Evolutionary conservation across 2,888 invertebrate species (phyloP), one percentile per base, ranked within the genome.

Genomic region (Drosophila phalerata): DNA sequence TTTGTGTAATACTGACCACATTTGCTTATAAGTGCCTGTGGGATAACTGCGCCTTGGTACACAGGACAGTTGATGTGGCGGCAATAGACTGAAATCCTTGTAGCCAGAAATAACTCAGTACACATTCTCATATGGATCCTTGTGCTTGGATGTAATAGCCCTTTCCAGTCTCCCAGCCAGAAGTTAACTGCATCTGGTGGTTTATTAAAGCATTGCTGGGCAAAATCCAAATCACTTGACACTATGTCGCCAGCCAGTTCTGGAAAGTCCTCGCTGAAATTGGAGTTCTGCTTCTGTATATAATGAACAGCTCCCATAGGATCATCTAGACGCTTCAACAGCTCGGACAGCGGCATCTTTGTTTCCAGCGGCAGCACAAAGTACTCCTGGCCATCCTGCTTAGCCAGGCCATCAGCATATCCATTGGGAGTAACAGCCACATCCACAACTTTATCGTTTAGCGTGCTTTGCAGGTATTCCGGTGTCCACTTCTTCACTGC

Each of bases 111-210:
- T 94, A 0, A 97, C 97, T 88, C 96, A 96, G 90, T 97, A 97
- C 40, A 97, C 94, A 91, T 97, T 97, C 91, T 97, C 97, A 90
- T 97, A 97, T 1, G 96, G 97, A 91, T 97, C 97, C 92, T 97
- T 97, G 91, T 97, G 97, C 96, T 97, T 96, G 57, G 97, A 97
- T 19, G 97, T 97, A 25, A 97, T 93, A 32, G 97, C 97, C 87
- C 96, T 93, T 57, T 94, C 92, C n/a, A n/a, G 91, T 97, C 97
- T 0, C 97, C 97, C 95, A 97, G 96, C 97, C 97, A 97, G 90
- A 97, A 97, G 92, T 97, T 97, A 5, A 96, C 94, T 49, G 97
- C 97, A 92, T 97, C 97, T 0, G 97, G 96, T 19, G 91, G 86
- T 83, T 95, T 95, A 74, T 95, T 94, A 88, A 97, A 96, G 0